Evolutionary conservation across 2,113 vertebrate species (phyloP), one percentile per base, ranked within the genome.

Genomic region (Lepisosteus oculatus): DNA sequence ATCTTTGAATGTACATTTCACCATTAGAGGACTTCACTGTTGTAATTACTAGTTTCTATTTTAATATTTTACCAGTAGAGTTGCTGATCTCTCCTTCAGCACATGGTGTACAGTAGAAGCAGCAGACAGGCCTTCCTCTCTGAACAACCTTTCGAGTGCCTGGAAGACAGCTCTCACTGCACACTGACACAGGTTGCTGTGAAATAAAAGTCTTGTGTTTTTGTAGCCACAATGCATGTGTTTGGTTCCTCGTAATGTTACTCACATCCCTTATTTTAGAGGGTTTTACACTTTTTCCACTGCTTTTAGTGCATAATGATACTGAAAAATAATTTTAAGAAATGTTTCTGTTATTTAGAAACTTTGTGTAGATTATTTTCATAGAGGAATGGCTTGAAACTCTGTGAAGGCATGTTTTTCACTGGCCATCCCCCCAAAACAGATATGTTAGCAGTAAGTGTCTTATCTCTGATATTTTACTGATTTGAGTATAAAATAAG

Each of bases 121-220:
- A 74, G 54, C 73, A 74, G 41, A 70, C 43, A 43, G 68, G 68
- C 68, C 64, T 66, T 65, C 73, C 62, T 45, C 65, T 41, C 62
- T 70, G 67, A n/a, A 12, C 68, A n/a, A 68, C 68, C 54, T 74
- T 70, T 15, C 73, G 54, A 12, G 61, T 66, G 6, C 73, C 73
- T 57, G 68, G 54, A 17, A 54, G 73, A 55, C 73, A 93, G 57
- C 86, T 90, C 15, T 87, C 81, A 84, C 88, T 91, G 77, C 92
- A 93, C 64, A 92, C 82, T 61, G 91, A 92, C 43, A 47, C 75
- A 0, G 90, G 90, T 77, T 71, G 85, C 92, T 93, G 79, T 13
- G 78, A 81, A 65, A 65, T 15, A 76, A 68, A 11, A 84, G 3
- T 75, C 65, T 8, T 56, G 54, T 8, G 47, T 51, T 5, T 51